A percentile compares a stretch with the other conserved stretches of the same genome.
These are phyloP conservation scores for Acrobasis consociella DNA, from an alignment of 2,888 invertebrate genomes.

Conservation along the genomic window DNA sequence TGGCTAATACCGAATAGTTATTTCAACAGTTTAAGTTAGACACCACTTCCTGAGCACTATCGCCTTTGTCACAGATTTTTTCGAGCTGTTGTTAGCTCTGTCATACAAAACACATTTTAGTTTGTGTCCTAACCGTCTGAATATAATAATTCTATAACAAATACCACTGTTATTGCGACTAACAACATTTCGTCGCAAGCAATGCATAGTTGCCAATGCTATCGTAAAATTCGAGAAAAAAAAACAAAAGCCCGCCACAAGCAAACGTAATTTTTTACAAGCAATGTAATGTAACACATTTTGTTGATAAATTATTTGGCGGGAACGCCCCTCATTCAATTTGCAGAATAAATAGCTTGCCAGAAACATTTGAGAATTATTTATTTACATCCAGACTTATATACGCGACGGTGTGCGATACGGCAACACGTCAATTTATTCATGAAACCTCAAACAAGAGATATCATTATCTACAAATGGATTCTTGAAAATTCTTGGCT, in stretches of 20 bases:
- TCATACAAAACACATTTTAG: no score
- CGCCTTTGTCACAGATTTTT: no score
- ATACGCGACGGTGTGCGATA: neutral
- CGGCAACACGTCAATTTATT: neutral
- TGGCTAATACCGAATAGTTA: no score
- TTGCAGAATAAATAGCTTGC: slow-evolving; percentile 55
- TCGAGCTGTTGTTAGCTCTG: no score
- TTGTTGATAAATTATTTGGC: slow-evolving; percentile 56
- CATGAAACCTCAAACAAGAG: neutral
- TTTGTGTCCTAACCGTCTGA: no score
- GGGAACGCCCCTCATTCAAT: slow-evolving; percentile 53
- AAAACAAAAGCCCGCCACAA: slow-evolving; percentile 23
- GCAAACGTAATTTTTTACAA: slow-evolving; percentile 52
- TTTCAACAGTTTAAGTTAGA: no score
- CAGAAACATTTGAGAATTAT: slow-evolving; percentile 37
- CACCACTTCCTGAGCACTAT: no score
- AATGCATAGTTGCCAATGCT: no score
- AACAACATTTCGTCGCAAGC: no score
- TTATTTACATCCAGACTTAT: slow-evolving; percentile 14
- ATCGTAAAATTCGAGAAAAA: neutral
- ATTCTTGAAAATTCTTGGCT: neutral
- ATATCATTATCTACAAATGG: slow-evolving; percentile 3
- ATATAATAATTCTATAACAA: no score
- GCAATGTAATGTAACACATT: slow-evolving; percentile 55
- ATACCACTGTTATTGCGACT: no score